Conservation (phyloP, 2,113 vertebrate species). For the Parus major region DNA sequence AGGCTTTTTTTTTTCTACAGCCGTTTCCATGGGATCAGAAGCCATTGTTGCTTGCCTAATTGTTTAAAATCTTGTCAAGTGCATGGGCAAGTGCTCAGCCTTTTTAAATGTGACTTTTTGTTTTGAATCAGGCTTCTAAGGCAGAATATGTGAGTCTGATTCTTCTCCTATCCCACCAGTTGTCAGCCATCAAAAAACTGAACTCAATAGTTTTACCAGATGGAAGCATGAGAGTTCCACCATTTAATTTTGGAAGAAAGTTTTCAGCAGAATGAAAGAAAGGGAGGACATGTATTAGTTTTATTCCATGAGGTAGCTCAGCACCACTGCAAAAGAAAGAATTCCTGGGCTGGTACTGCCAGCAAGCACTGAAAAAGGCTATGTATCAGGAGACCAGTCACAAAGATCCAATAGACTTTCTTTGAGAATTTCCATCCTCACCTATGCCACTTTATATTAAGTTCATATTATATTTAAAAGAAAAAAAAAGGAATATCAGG, state of each 20-base stretch:
- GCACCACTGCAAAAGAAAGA: not conserved
- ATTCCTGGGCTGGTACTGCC: not conserved
- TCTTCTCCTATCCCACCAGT: not conserved
- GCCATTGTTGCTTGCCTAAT: slow-evolving; percentile 1
- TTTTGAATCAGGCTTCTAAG: not conserved
- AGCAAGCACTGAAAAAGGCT: not conserved
- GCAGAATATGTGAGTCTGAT: not conserved
- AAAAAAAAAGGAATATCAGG: not conserved
- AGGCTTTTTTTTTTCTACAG: not conserved
- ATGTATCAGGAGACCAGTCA: not conserved
- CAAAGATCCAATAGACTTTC: not conserved
- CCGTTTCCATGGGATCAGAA: slow-evolving; percentile 54
- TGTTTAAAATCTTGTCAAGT: slow-evolving; percentile 44
- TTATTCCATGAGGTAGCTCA: not conserved
- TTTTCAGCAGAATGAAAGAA: not conserved
- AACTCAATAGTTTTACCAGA: not conserved
- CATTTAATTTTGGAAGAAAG: not conserved
- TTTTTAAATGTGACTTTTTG: slow-evolving; percentile 6
- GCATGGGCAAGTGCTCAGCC: not conserved
- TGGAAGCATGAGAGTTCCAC: not conserved
- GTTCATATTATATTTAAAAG: not conserved
- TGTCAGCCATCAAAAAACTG: not conserved
- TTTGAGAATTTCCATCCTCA: not conserved
- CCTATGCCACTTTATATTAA: not conserved
- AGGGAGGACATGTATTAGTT: not conserved